phyloP scores from a whole-genome alignment of 2,888 invertebrate species.

The Pseudococcus jackbeardsleyi region DNA sequence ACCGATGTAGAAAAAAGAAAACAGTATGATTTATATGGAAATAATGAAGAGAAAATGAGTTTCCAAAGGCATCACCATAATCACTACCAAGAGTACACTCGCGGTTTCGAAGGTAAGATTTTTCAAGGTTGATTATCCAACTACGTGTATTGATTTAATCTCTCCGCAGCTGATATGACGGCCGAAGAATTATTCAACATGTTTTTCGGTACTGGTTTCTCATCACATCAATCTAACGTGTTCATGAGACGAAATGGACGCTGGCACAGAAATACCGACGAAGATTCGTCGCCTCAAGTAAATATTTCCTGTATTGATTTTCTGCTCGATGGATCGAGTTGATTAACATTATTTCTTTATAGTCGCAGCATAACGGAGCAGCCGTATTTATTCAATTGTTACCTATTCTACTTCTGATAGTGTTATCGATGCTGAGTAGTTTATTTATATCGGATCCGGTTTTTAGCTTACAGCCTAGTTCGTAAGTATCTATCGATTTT shows the following conservation, averaged over 20 bases:
- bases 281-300: constrained; percentile 63
- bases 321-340: too few relatives aligned
- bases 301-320: too few relatives aligned
- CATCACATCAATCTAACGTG: constrained; percentile 69
- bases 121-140: neutral
- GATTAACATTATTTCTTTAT: neutral
- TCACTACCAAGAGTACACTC: constrained; percentile 74
- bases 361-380: constrained; percentile 71
- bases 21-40: constrained; percentile 91
- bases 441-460: constrained; percentile 97
- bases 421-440: constrained; percentile 94
- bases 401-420: constrained; percentile 91
- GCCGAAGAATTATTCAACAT: constrained; percentile 99
- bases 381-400: constrained; percentile 86
- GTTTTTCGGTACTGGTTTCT: constrained; percentile 91
- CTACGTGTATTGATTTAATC: constrained; percentile 24
- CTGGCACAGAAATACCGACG: constrained; percentile 65
- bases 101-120: constrained; percentile 85
- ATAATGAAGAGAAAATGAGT: constrained; percentile 92
- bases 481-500: constrained; percentile 73
- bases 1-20: constrained; percentile 93
- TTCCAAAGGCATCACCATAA: constrained; percentile 81
- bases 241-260: constrained; percentile 65
- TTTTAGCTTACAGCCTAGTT: constrained; percentile 85
- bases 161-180: constrained; percentile 81